phyloP scores from a whole-genome alignment of 2,113 vertebrate genomes.

The Butorides virescens region DNA sequence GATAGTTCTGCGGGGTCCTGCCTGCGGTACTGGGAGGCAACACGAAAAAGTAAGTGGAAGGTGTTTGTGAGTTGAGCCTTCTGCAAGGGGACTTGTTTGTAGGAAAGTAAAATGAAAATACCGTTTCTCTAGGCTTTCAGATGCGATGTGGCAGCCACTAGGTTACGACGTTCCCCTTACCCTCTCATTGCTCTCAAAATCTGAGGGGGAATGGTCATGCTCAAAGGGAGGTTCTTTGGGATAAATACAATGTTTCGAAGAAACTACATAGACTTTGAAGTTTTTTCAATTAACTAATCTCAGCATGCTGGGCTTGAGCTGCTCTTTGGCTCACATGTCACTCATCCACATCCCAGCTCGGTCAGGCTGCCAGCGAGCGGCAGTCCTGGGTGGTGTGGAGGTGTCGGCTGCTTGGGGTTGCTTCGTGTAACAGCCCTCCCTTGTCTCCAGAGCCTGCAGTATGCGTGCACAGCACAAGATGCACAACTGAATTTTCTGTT shows the following conservation, averaged over 20 bases:
- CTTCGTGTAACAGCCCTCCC: not conserved
- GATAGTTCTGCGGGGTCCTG: not conserved
- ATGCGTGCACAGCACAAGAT: fast-evolving
- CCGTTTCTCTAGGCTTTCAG: not conserved
- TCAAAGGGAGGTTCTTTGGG: not conserved
- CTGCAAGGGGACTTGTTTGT: not conserved
- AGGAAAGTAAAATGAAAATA: not conserved
- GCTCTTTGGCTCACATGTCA: not conserved
- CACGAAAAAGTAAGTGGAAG: fast-evolving
- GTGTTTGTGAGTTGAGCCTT: not conserved
- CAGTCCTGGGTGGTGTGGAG: not conserved
- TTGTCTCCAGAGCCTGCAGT: not conserved
- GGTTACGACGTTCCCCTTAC: fast-evolving
- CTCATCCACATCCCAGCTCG: fast-evolving
- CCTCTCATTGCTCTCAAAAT: not conserved
- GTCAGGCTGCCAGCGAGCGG: not conserved
- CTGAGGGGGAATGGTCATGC: fast-evolving
- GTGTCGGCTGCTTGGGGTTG: not conserved
- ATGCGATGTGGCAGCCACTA: not conserved
- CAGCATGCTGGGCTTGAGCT: not conserved
- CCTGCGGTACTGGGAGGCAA: not conserved
- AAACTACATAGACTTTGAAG: not conserved
- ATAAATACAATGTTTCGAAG: not conserved
- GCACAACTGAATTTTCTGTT: not conserved
- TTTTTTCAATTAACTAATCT: not conserved